phyloP scores from a whole-genome alignment of 1,140 invertebrate species.

The Drosophila oshimai region DNA sequence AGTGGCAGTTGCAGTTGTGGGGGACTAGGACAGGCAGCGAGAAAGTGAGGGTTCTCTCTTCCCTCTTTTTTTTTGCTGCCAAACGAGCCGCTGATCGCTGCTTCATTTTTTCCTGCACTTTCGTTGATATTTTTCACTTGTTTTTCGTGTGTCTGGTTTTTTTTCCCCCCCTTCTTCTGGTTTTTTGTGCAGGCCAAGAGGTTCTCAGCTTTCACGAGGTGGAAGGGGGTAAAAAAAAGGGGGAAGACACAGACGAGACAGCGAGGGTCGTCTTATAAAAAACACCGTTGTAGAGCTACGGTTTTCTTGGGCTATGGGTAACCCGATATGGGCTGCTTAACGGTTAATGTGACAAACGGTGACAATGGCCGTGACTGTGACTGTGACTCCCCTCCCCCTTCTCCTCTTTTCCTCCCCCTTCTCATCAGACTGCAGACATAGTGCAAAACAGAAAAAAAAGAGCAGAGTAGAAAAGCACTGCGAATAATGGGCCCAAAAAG shows the following conservation, averaged over 20 bases:
- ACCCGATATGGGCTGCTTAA: constrained; percentile 29
- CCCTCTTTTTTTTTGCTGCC: constrained; percentile 13
- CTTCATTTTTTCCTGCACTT: constrained; percentile 28
- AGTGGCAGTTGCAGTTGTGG: constrained; percentile 12
- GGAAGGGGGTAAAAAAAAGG: no score
- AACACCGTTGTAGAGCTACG: constrained; percentile 11
- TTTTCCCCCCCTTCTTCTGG: no score
- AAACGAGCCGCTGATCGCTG: constrained; percentile 8
- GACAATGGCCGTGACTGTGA: constrained; percentile 24
- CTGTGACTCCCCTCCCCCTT: neutral
- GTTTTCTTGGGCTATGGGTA: constrained; percentile 9
- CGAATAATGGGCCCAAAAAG: neutral
- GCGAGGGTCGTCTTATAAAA: constrained; percentile 20
- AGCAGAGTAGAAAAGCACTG: neutral
- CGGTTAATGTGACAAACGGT: constrained; percentile 32
- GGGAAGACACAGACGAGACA: constrained; percentile 11
- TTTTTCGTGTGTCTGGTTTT: neutral
- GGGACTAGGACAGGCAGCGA: constrained; percentile 3
- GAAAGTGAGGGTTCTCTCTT: neutral
- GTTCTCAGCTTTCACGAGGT: constrained; percentile 18
- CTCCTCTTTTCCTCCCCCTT: neutral
- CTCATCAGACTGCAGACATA: neutral
- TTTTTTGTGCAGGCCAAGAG: constrained; percentile 14
- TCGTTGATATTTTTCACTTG: constrained; percentile 45
- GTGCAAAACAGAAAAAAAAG: neutral